Base-by-base conservation (phyloP, 2,113 vertebrate genomes). In the Syrrhaptes paradoxus region DNA sequence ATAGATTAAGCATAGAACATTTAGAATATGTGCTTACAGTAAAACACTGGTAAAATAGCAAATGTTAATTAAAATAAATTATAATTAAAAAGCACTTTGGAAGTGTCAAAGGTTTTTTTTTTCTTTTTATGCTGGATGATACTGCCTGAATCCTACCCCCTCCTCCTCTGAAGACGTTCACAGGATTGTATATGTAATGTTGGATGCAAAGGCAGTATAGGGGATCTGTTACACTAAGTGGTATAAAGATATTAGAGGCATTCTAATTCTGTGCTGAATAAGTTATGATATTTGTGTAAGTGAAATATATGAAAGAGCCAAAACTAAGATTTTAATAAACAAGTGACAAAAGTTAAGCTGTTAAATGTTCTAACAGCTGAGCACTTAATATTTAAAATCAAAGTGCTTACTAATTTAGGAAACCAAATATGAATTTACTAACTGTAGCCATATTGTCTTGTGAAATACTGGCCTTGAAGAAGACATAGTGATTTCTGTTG, bases 1-100 rank as follows among this genome's bases (percentile, higher is more conserved):
- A 26, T 36, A 90, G 51, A 97, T 82, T 41, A 93, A 93, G 73
- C 75, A 41, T 10, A 87, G 43, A 76, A 67, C 29, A 76, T 62
- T 94, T 78, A 79, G 75, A 88, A 80, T 94, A 84, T 88, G 43
- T 84, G 72, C 90, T 94, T 94, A 84, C 67, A 86, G 68, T 90
- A 88, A 84, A 93, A 87, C 52, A 82, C 84, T 74, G 91, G 54
- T 75, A 72, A 90, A 96, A 67, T 77, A 93, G 61, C 26, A 88
- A 77, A 88, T 91, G 55, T 84, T 95, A 95, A 96, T 92, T 89
- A 82, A 91, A 95, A 89, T 87, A 73, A 93, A 70, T 93, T 79
- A 43, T 73, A 79, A 93, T 89, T 94, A 76, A 87, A 87, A 85
- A 83, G 46, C 46, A 76, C 34, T 87, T 89, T 58, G 83, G 59